phyloP scores from a whole-genome alignment of 1,140 invertebrate genomes.

The Lineus longissimus region DNA sequence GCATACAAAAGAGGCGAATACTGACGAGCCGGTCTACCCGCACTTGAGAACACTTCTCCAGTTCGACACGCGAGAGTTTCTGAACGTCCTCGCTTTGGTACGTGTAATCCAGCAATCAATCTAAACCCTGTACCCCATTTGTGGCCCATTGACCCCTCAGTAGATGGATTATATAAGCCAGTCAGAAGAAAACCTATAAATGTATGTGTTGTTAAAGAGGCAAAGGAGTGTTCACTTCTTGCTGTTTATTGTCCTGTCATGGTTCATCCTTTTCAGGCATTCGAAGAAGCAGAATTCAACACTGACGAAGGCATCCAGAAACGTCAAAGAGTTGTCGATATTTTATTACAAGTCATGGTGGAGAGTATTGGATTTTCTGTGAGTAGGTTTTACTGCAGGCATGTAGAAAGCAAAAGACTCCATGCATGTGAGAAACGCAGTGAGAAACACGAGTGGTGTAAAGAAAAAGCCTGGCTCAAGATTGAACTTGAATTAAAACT shows the following conservation, averaged over 20 bases:
- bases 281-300: slow-evolving; percentile 72
- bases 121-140: neutral
- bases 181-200: no score
- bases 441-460: no score
- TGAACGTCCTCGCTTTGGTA: slow-evolving; percentile 79
- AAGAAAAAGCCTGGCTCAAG: no score
- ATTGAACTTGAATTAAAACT: no score
- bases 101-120: neutral
- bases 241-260: no score
- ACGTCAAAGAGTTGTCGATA: slow-evolving; percentile 75
- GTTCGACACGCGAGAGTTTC: slow-evolving; percentile 84
- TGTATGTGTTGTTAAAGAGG: no score
- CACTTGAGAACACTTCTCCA: slow-evolving; percentile 75
- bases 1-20: slow-evolving; percentile 65
- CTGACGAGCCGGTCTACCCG: slow-evolving; percentile 69
- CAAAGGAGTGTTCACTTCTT: no score
- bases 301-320: slow-evolving; percentile 52
- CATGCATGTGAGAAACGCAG: no score
- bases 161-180: no score
- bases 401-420: no score
- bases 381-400: no score
- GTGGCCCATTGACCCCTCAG: no score
- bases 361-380: slow-evolving; percentile 62
- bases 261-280: slow-evolving; percentile 58
- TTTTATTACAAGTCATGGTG: slow-evolving; percentile 73